phyloP scores from a whole-genome alignment of 2,888 invertebrate genomes.

The Physocephala rufipes region DNA sequence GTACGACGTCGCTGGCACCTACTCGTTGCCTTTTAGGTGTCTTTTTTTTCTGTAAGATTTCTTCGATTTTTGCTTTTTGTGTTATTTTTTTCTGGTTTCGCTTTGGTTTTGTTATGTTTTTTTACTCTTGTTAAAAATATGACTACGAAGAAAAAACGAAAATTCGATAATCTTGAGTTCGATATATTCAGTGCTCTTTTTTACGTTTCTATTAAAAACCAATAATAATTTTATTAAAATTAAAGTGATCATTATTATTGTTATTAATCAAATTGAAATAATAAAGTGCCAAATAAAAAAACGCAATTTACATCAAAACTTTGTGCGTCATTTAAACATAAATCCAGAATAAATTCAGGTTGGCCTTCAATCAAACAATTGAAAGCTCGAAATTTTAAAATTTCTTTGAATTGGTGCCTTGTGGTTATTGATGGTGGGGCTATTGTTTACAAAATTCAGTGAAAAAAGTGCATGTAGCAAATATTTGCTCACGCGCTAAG shows the following conservation, averaged over 20 bases:
- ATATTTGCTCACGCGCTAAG: background rate
- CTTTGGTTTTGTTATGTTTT: too few species aligned
- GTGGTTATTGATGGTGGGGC: background rate
- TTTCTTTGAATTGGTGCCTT: background rate
- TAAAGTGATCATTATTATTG: background rate
- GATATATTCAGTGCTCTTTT: too few species aligned
- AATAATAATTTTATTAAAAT: constrained; percentile 1
- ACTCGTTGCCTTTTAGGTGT: too few species aligned
- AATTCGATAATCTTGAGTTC: too few species aligned
- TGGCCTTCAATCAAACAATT: background rate
- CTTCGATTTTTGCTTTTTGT: too few species aligned
- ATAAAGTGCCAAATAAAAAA: background rate
- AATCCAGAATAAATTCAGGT: background rate
- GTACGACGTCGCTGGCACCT: too few species aligned
- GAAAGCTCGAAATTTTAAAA: too few species aligned
- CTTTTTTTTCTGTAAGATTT: too few species aligned
- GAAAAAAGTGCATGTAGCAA: background rate
- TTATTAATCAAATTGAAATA: background rate
- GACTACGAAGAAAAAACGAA: too few species aligned
- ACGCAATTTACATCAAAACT: background rate
- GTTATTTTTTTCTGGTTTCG: too few species aligned
- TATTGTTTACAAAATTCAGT: background rate
- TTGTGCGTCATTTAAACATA: background rate
- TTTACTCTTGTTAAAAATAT: too few species aligned
- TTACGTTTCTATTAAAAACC: background rate